Base-by-base conservation (phyloP, 2,797 vertebrate genomes). In the Cirrhinus mrigala region DNA sequence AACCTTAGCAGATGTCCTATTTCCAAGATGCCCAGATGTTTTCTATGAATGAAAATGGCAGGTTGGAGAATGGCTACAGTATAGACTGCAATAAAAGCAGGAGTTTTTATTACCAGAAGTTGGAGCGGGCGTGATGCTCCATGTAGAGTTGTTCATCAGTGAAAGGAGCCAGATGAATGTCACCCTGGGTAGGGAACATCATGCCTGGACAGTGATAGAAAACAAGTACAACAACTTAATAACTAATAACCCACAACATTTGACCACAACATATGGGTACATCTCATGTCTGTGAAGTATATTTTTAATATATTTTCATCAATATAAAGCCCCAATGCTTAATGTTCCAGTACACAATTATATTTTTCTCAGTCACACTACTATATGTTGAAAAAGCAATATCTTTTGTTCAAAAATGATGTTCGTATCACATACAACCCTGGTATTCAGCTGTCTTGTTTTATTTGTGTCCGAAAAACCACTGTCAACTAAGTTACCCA, bases 81-180 rank as follows among this genome's bases (percentile, higher is more conserved):
- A 37, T n/a, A 18, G 8, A 52, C 27, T 52, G 24, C 27, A n/a
- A 37, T 60, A 15, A 18, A 15, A 24, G 27, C 68, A 50, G 62
- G 22, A 24, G n/a, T 33, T 10, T 22, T 29, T 86, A 83, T 94
- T 92, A 96, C 94, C 95, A 96, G 91, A 97, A 96, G 88, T 81
- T 94, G 89, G 95, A 94, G 87, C 93, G 94, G 66, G 93, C 94
- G 85, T 92, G 91, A 89, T 95, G 94, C 90, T 97, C 96, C 84
- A 95, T 89, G 91, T 96, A 96, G 79, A 97, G 94, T 81, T 96
- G 94, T 50, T 96, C 94, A 73, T 97, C 95, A n/a, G 92, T 95
- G 93, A 97, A 97, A 50, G 96, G 95, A 89, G 96, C 94, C 91
- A 97, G 87, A 86, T 97, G 94, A 86, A 97, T 94, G 86, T 96